Evolutionary conservation across 1,140 invertebrate species (phyloP).

Genomic region (Atta texana): DNA sequence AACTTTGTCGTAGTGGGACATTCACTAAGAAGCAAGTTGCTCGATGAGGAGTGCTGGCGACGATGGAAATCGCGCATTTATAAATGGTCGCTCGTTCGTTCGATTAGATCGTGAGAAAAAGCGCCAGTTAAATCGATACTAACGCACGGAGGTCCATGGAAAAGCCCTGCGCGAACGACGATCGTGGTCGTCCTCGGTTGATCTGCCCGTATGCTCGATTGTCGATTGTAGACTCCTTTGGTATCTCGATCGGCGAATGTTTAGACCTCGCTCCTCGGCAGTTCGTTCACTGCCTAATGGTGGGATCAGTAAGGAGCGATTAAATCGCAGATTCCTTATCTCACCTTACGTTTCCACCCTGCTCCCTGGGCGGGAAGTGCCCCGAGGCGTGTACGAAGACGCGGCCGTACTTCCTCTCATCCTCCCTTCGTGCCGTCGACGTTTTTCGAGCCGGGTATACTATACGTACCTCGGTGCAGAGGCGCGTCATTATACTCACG

Average conservation of each 20-base stretch:
- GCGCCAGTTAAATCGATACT: background rate
- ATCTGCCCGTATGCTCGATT: constrained; percentile 37
- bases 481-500: constrained; percentile 83
- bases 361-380: constrained; percentile 78
- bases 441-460: constrained; percentile 51
- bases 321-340: constrained; percentile 79
- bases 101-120: constrained; percentile 61
- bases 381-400: constrained; percentile 77
- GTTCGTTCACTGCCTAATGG: constrained; percentile 71
- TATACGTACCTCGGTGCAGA: constrained; percentile 67
- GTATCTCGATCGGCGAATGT: constrained; percentile 62
- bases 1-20: constrained; percentile 37
- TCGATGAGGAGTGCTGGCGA: background rate
- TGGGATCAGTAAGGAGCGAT: constrained; percentile 74
- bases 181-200: constrained; percentile 33
- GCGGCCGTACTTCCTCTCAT: constrained; percentile 40
- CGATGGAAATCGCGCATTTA: background rate
- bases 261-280: constrained; percentile 23
- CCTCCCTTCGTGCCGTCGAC: constrained; percentile 24
- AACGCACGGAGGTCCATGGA: constrained; percentile 2
- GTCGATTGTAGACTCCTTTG: background rate
- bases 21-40: background rate
- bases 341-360: constrained; percentile 74
- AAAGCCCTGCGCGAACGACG: constrained; percentile 21
- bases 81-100: background rate